These are phyloP conservation scores for Chrysomallon squamiferum DNA, from an alignment of 1,140 invertebrate genomes.

Conservation along the genomic window DNA sequence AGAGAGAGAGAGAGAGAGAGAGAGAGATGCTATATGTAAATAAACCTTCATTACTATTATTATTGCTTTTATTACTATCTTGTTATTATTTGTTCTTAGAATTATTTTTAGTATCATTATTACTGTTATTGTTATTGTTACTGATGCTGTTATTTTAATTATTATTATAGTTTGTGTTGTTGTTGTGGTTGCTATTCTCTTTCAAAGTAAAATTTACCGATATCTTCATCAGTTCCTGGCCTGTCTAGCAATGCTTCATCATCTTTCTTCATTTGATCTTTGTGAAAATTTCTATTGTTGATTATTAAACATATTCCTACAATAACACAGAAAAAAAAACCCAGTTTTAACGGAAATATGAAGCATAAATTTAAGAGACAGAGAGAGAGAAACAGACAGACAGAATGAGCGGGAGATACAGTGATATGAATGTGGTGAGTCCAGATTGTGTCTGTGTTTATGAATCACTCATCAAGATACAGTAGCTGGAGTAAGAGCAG, in stretches of 20 bases:
- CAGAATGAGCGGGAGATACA: too few species aligned
- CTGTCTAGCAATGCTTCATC: constrained; percentile 33
- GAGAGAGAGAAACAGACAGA: too few species aligned
- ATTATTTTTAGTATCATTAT: not conserved
- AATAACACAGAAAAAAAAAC: too few species aligned
- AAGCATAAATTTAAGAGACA: too few species aligned
- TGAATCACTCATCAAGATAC: too few species aligned
- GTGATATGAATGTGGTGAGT: too few species aligned
- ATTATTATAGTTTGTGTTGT: not conserved
- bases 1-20: too few species aligned
- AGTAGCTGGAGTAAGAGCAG: too few species aligned
- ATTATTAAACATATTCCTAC: constrained; percentile 45
- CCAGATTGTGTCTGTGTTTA: too few species aligned
- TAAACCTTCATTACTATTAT: not conserved
- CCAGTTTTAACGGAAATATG: too few species aligned
- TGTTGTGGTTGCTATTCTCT: not conserved
- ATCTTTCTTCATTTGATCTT: constrained; percentile 6
- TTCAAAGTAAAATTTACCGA: constrained; percentile 16
- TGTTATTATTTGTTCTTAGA: too few species aligned
- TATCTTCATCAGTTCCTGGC: constrained; percentile 34
- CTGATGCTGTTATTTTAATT: not conserved
- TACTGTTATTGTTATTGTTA: not conserved
- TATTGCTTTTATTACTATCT: not conserved
- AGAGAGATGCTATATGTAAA: too few species aligned
- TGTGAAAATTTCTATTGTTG: constrained; percentile 45